Evolutionary conservation across 2,888 invertebrate species (phyloP).

Genomic region (Diadegma fenestrale): DNA sequence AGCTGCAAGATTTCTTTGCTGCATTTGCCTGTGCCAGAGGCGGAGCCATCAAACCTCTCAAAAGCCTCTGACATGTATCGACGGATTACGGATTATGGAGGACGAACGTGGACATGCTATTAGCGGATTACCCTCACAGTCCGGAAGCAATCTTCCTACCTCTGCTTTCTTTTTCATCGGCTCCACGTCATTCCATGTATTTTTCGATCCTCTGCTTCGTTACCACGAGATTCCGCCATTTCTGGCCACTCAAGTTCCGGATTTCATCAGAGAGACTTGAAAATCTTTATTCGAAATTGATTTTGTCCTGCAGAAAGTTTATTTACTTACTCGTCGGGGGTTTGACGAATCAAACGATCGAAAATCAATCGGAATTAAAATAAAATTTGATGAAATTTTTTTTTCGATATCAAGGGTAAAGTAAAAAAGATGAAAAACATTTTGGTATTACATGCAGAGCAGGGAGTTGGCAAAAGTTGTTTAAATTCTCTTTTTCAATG

Average conservation of each 20-base stretch:
- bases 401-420: background rate
- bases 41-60: conserved; percentile 41
- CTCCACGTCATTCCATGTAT: conserved; percentile 20
- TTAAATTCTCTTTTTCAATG: conserved; percentile 42
- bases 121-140: conserved; percentile 79
- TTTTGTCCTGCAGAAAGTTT: background rate
- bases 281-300: background rate
- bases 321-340: background rate
- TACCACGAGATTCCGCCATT: conserved; percentile 34
- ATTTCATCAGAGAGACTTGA: background rate
- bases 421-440: background rate
- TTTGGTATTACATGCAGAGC: background rate
- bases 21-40: conserved; percentile 13
- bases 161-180: conserved; percentile 65
- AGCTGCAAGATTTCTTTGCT: conserved; percentile 32
- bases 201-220: conserved; percentile 34
- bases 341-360: background rate
- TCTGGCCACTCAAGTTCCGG: conserved; percentile 23
- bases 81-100: conserved; percentile 63
- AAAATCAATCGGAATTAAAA: no score
- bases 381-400: no score
- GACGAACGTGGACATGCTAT: conserved; percentile 76
- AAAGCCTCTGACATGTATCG: conserved; percentile 63
- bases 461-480: background rate
- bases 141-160: conserved; percentile 78